Base-by-base conservation (phyloP, 2,113 vertebrate genomes). In the Crotophaga sulcirostris region DNA sequence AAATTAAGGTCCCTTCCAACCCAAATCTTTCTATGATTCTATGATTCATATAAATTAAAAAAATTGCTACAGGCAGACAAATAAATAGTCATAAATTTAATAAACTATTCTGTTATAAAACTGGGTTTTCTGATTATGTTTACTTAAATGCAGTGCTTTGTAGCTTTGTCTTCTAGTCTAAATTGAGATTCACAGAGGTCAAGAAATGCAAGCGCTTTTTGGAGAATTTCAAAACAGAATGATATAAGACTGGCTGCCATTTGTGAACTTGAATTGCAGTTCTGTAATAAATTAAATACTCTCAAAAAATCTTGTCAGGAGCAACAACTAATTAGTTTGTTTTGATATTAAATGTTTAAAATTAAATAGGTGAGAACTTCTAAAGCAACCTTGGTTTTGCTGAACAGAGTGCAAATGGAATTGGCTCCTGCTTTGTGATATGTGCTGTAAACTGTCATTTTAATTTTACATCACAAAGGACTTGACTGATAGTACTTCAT, bases 281-380 rank as follows among this genome's bases (percentile, higher is more conserved):
- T 94, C 87, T 84, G 26, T 69, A 49, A 29, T 60, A 91, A 91
- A 68, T 86, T n/a, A 93, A 91, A 90, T 95, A 78, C 4, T 88
- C 54, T 64, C 51, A 73, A 55, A 91, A 95, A 91, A 62, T 88
- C 14, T 38, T 84, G 89, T 45, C 84, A 84, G 66, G 33, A 77
- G 17, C 85, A 15, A 79, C n/a, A 84, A 77, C 79, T 92, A 24
- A 79, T 90, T 76, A 64, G 54, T 87, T 93, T 89, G 51, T 89
- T n/a, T 92, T 93, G 54, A 89, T 92, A 47, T 74, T 40, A 74
- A 62, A 45, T 45, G 10, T 86, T 79, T 94, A 63, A 93, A 70
- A 80, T 69, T 3, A 84, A 51, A 34, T 51, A 82, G 26, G 9
- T 63, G 55, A 92, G 59, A n/a, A 62, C 17, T 66, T 89, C 42